phyloP scores from a whole-genome alignment of 2,113 vertebrate genomes.

The Octodon degus region DNA sequence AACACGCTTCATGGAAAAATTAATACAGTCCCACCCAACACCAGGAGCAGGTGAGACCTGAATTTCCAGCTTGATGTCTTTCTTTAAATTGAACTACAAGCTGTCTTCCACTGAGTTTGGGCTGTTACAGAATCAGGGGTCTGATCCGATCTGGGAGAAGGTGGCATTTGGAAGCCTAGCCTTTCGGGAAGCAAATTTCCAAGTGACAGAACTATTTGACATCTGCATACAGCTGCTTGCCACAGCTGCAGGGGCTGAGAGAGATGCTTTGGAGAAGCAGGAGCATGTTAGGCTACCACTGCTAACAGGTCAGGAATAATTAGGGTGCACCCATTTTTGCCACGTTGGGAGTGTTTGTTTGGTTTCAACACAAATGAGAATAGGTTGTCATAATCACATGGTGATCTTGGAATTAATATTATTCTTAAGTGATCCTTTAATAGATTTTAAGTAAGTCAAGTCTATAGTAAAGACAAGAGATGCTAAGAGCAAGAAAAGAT shows the following conservation, averaged over 20 bases:
- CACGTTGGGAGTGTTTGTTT: slow-evolving; percentile 13
- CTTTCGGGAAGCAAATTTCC: background rate
- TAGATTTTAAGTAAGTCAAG: background rate
- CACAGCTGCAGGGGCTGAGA: background rate
- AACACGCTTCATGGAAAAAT: background rate
- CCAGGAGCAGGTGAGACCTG: background rate
- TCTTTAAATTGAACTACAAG: slow-evolving; percentile 9
- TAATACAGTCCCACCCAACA: background rate
- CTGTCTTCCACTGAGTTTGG: background rate
- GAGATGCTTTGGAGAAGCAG: background rate
- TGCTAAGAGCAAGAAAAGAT: background rate
- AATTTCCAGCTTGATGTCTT: background rate
- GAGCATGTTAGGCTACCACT: background rate
- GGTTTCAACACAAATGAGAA: background rate
- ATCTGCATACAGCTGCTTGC: background rate
- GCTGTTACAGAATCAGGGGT: background rate
- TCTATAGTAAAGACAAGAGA: slow-evolving; percentile 1
- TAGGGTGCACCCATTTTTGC: background rate
- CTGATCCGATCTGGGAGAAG: background rate
- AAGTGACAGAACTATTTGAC: background rate
- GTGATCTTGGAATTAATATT: slow-evolving; percentile 25
- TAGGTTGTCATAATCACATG: background rate
- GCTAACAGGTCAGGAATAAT: background rate
- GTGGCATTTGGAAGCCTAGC: background rate
- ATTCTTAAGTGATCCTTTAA: slow-evolving; percentile 30